Evolutionary conservation across 2,888 invertebrate species (phyloP), one percentile per base, ranked within the genome.

Genomic region (Hyposoter didymator): DNA sequence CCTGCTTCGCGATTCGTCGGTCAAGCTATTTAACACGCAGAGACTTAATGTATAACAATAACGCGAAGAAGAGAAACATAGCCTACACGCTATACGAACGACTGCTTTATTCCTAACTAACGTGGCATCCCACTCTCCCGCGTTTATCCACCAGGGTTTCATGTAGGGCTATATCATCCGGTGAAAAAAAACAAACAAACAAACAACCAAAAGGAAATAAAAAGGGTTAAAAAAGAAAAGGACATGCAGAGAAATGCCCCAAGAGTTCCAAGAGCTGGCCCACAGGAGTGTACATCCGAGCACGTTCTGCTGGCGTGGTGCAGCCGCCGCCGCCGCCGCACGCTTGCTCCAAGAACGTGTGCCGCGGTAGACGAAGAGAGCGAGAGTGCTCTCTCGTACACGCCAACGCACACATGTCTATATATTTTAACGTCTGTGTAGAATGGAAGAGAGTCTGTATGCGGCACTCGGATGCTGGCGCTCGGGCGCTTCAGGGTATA

Each of bases 401-500:
- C 81, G 35, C 72, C 8, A n/a, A 17, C n/a, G 35, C 43, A 49
- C 35, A 49, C 72, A 22, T 35, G 35, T 10, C 14, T 43, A 12
- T 22, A 52, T 32, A 39, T 66, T n/a, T n/a, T 28, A 35, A 35
- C 8, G 39, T 49, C 35, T 62, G 59, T 52, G 17, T 28, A 14
- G 3, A 59, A 59, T 59, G 28, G 59, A 59, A 59, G 22, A 55
- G 59, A 28, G 28, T 59, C 28, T 0, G 52, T 22, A 67, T 5
- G 49, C 6, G 72, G 76, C 52, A 69, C 70, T 84, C 73, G 83
- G 52, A 66, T 73, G 85, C 78, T 72, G 79, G 78, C 78, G 78
- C 67, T 35, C 73, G 45, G 74, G 82, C 81, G 82, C 83, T 84
- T 78, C 84, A 78, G 84, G 86, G 84, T 87, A 79, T 84, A 45